phyloP scores from a whole-genome alignment of 2,797 vertebrate species.

The Botia kubotai region DNA sequence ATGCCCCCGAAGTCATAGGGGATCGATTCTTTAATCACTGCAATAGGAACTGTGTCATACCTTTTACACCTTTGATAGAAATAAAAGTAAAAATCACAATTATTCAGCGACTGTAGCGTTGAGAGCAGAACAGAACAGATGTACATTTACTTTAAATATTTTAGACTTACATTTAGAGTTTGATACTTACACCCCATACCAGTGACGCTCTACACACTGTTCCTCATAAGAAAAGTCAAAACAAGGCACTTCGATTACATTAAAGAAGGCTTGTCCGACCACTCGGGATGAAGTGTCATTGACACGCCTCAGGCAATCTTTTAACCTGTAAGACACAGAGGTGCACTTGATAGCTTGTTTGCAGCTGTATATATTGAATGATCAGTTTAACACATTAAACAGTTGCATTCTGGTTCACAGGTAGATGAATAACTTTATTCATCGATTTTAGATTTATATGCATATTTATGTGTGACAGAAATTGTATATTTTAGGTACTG shows the following conservation, averaged over 20 bases:
- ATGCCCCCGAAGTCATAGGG: conserved; percentile 86
- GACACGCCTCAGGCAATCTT: conserved; percentile 81
- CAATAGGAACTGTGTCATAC: conserved; percentile 83
- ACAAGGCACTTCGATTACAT: conserved; percentile 89
- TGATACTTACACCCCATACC: conserved; percentile 91
- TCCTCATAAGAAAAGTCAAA: conserved; percentile 85
- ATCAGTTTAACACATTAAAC: too few species aligned
- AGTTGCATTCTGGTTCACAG: too few species aligned
- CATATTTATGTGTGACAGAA: too few species aligned
- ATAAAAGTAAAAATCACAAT: conserved; percentile 7
- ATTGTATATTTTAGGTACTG: background rate
- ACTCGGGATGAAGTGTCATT: conserved; percentile 87
- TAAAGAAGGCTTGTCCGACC: conserved; percentile 90
- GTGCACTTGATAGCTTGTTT: background rate
- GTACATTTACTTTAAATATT: too few species aligned
- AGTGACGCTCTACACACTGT: conserved; percentile 86
- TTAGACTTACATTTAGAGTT: background rate
- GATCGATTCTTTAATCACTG: conserved; percentile 82
- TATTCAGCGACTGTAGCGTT: background rate
- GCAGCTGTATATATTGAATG: too few species aligned
- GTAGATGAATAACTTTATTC: too few species aligned
- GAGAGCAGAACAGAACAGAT: background rate
- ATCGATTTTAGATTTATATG: too few species aligned
- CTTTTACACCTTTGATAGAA: conserved; percentile 81
- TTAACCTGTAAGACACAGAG: conserved; percentile 77